A percentile compares a stretch with the other conserved stretches of the same genome.
These are phyloP conservation scores for Hafferia zeledoni DNA, from an alignment of 2,797 vertebrate genomes.

Conservation along the genomic window DNA sequence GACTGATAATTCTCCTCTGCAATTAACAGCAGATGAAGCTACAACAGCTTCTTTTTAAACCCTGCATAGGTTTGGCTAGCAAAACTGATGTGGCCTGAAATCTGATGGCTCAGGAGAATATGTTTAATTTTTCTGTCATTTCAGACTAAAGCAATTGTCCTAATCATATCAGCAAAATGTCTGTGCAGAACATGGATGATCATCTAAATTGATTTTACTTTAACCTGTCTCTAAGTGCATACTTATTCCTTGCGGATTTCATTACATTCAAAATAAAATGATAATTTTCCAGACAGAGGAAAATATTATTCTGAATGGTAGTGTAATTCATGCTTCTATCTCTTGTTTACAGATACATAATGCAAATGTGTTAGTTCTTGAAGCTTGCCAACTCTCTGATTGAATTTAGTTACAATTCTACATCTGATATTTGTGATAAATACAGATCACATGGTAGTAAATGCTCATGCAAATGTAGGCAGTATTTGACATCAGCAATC, in stretches of 20 bases:
- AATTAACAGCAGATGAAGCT: background rate
- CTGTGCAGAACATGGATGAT: background rate
- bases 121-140: background rate
- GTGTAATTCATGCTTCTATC: background rate
- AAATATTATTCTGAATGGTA: background rate
- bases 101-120: background rate
- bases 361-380: background rate
- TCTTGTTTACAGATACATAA: background rate
- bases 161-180: background rate
- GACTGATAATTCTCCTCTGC: background rate
- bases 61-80: background rate
- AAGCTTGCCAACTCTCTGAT: background rate
- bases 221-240: background rate
- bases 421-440: background rate
- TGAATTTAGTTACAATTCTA: background rate
- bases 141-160: background rate
- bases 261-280: background rate
- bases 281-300: background rate
- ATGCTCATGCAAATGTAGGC: background rate
- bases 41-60: background rate
- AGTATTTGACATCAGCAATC: background rate
- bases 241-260: background rate
- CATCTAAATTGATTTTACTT: background rate
- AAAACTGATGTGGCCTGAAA: background rate
- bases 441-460: background rate